A percentile compares a stretch with the other conserved stretches of the same genome.
Conservation (phyloP, 2,113 vertebrate species). For the Odocoileus virginianus region DNA sequence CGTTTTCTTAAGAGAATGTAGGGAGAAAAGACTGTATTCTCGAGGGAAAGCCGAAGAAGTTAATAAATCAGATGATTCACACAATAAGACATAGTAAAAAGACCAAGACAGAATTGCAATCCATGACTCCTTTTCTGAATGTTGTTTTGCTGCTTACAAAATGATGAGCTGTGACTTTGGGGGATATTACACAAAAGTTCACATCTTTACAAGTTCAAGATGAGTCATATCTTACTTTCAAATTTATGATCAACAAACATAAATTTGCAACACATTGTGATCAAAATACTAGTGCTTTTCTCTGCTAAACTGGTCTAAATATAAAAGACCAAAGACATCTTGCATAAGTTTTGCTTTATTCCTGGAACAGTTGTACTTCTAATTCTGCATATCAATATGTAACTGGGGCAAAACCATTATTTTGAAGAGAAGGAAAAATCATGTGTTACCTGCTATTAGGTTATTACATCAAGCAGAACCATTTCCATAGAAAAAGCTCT, state of each 20-base stretch:
- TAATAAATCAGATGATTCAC: not conserved
- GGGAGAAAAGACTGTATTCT: not conserved
- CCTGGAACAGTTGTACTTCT: not conserved
- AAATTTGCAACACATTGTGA: not conserved
- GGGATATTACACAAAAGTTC: not conserved
- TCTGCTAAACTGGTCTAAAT: not conserved
- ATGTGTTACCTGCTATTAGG: constrained; percentile 3
- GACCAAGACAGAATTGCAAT: not conserved
- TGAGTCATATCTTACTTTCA: not conserved
- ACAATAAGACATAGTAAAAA: not conserved
- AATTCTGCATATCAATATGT: constrained; percentile 9
- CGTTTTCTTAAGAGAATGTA: not conserved
- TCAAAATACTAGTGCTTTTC: not conserved
- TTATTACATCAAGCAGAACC: not conserved
- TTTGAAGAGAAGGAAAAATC: not conserved
- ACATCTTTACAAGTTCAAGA: not conserved
- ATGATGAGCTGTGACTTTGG: not conserved
- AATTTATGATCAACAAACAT: not conserved
- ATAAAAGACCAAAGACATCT: not conserved
- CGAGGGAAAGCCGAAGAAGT: not conserved
- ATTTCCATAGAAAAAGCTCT: constrained; percentile 29
- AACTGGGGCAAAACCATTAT: constrained; percentile 30
- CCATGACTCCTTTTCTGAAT: not conserved
- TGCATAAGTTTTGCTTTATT: constrained; percentile 29
- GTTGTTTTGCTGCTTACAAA: not conserved